phyloP scores from a whole-genome alignment of 2,797 vertebrate species.

The Merluccius polli region DNA sequence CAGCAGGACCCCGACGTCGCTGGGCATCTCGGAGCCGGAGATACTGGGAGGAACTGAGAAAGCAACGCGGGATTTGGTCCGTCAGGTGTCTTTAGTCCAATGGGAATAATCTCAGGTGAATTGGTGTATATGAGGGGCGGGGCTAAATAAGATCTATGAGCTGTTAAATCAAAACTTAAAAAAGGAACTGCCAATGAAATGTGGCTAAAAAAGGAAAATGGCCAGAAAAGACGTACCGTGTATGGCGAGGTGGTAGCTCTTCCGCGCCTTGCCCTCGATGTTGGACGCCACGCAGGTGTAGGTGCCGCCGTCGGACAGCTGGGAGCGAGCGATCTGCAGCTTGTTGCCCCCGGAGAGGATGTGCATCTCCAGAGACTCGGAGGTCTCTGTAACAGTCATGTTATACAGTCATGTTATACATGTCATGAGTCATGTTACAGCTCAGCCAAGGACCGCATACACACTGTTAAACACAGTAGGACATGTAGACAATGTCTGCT shows the following conservation, averaged over 20 bases:
- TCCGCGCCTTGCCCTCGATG: conserved; percentile 82
- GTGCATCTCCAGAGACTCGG: conserved; percentile 86
- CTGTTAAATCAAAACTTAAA: background rate
- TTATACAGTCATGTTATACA: no score
- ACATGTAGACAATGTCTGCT: no score
- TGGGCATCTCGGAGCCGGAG: conserved; percentile 84
- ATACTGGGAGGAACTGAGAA: conserved; percentile 88
- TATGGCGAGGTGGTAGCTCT: conserved; percentile 84
- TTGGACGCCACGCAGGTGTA: conserved; percentile 91
- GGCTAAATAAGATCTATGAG: background rate
- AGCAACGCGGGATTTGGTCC: conserved; percentile 3
- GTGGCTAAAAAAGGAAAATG: background rate
- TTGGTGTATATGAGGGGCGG: background rate
- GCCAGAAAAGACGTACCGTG: conserved; percentile 76
- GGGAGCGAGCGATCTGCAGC: conserved; percentile 86
- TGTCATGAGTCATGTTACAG: background rate
- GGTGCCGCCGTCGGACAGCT: conserved; percentile 81
- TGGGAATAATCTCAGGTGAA: background rate
- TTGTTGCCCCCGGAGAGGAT: conserved; percentile 91
- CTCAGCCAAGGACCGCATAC: no score
- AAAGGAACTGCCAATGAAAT: background rate
- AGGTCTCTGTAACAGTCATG: conserved; percentile 74
- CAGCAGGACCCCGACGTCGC: conserved; percentile 79
- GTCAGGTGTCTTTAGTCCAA: background rate
- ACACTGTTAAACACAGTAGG: no score